Evolutionary conservation across 2,113 vertebrate genomes (phyloP), one percentile per base, ranked within the genome.

Genomic region (Lipophrys pholis): DNA sequence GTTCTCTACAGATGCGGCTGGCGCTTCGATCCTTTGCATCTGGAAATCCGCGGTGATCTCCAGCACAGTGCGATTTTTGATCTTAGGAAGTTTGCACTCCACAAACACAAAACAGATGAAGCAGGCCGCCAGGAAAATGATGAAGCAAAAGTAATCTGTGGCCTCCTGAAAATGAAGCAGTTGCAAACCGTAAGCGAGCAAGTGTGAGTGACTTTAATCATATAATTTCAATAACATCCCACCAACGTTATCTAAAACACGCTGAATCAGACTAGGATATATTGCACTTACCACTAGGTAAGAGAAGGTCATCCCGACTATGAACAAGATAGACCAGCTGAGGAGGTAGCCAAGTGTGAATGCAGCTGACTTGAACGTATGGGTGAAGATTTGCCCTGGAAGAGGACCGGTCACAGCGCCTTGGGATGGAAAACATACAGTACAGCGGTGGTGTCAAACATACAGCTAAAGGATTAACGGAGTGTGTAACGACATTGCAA

Each of bases 301-400:
- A 11, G 95, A 95, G 76, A 96, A 96, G 11, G 93, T 0, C 90
- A 96, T 86, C 36, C 93, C 95, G 17, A 96, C 61, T 2, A 91
- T 1, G 69, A 96, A 95, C 54, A 97, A 87, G 6, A 89, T 64
- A 0, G 36, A 16, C 95, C 96, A 96, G 89, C 87, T 93, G 42
- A 91, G 7, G 16, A 14, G 63, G 63, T 83, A 93, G 63, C 80
- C 77, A 3, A 96, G 57, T 52, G 87, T 90, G 76, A 89, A 95
- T 8, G 84, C 95, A 6, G 94, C 88, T 35, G 94, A 81, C 85
- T 93, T 95, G 76, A 89, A 95, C 0, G 91, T 87, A 69, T 95
- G 94, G 43, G 89, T 92, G 60, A 95, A 95, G 53, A 96, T 82
- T 75, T 96, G 94, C 0, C 91, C 93, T 30, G 93, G 85, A 30